These are phyloP conservation scores for Iguana delicatissima DNA, from an alignment of 2,797 vertebrate species.

Conservation along the genomic window DNA sequence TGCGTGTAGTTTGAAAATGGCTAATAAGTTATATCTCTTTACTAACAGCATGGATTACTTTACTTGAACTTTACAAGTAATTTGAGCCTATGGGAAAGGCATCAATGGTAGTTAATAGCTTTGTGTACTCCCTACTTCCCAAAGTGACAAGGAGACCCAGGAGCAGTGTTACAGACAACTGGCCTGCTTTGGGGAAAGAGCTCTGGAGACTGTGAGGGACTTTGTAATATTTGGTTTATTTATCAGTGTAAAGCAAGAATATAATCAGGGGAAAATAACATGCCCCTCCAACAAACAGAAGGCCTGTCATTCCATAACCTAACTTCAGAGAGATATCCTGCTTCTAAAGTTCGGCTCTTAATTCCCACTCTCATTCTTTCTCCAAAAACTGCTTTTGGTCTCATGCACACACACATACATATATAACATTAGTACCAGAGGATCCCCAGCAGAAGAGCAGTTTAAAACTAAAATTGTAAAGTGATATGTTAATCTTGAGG, in stretches of 20 bases:
- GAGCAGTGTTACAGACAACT: background rate
- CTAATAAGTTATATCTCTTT: background rate
- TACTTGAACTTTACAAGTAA: background rate
- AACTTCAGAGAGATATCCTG: background rate
- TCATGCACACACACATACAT: background rate
- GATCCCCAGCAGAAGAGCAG: background rate
- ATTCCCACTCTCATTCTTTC: background rate
- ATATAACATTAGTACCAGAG: background rate
- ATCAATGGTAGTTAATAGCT: background rate
- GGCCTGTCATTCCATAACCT: background rate
- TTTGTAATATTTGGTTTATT: background rate
- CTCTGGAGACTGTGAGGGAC: background rate
- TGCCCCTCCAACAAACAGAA: background rate
- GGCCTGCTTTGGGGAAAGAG: background rate
- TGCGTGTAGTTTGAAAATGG: background rate
- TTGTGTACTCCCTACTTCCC: background rate
- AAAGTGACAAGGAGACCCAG: background rate
- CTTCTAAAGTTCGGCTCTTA: background rate
- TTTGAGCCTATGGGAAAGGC: background rate
- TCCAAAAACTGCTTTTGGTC: background rate
- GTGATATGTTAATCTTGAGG: background rate
- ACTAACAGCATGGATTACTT: background rate
- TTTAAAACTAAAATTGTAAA: background rate
- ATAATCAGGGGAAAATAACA: background rate
- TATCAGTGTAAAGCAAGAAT: background rate